Evolutionary conservation across 2,797 vertebrate species (phyloP), one percentile per base, ranked within the genome.

Genomic region (Pipistrellus pipistrellus): DNA sequence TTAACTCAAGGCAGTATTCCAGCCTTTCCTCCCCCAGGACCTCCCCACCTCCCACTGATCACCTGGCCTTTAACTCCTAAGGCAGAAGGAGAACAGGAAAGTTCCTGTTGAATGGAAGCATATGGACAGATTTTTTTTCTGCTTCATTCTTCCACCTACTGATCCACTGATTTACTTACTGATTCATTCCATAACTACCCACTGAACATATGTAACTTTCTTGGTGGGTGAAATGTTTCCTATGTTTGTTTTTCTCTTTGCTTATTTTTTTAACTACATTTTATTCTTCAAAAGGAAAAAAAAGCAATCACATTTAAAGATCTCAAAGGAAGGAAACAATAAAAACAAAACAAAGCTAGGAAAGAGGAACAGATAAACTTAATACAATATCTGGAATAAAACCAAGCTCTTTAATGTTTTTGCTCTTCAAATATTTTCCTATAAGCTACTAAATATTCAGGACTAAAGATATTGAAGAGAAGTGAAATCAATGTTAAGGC

Each of bases 221-320:
- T 48, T 73, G 23, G 3, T 48, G 30, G 30, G 3, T 53, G 2
- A 73, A 66, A 6, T 69, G 17, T 41, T 90, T 71, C 21, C 13
- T 83, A 1, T 77, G 3, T 71, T 86, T 90, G 1, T 55, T 85
- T 78, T 78, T 20, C 21, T 38, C 4, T 55, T 55, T 69, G 18
- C 32, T 35, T 69, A 23, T 38, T 69, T 20, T 32, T 69, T 69
- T 66, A 3, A 86, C 44, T 66, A 6, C n/a, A 75, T 35, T 48
- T 84, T 84, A 69, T 89, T 75, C 41, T 30, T 95, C 11, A 77
- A 72, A 27, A 73, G 53, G 2, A 93, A 85, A 68, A 76, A 66
- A 57, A 53, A 44, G 10, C 21, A 57, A 13, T 87, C n/a, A 13
- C 4, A 11, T n/a, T 78, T 75, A 80, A 82, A 93, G 3, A 32